Evolutionary conservation across 2,888 invertebrate genomes (phyloP).

Genomic region (Xylota sylvarum): DNA sequence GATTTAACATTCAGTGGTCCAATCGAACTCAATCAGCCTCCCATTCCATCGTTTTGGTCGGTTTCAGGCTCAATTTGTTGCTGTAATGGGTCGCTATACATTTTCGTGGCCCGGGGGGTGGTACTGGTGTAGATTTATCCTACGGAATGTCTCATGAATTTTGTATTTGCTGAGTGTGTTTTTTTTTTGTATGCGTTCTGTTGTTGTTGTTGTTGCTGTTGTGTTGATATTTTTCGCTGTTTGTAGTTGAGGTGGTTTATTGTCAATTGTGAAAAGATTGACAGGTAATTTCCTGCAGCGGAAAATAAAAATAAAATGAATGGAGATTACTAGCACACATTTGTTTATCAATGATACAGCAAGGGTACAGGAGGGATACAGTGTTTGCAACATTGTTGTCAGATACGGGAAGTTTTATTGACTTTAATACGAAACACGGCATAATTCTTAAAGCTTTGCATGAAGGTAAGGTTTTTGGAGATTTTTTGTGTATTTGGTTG

Average conservation of each 20-base stretch:
- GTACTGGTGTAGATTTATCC: not conserved
- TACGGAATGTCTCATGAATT: constrained; percentile 42
- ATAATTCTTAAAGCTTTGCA: too few species aligned
- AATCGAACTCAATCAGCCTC: constrained; percentile 16
- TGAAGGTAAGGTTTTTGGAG: too few species aligned
- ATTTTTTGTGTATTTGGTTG: too few species aligned
- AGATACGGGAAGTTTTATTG: not conserved
- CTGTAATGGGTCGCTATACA: constrained; percentile 26
- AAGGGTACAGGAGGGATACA: not conserved
- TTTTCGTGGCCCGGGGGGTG: not conserved
- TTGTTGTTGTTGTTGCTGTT: not conserved
- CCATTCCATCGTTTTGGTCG: constrained; percentile 5
- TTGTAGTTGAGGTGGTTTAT: constrained; percentile 40
- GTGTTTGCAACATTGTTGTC: not conserved
- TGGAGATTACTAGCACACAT: not conserved
- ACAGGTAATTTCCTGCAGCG: constrained; percentile 54
- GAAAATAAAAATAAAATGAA: not conserved
- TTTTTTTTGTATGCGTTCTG: not conserved
- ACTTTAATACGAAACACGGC: too few species aligned
- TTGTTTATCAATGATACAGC: not conserved
- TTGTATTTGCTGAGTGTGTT: constrained; percentile 6
- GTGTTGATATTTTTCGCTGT: not conserved
- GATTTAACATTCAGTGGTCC: constrained; percentile 65
- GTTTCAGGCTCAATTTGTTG: constrained; percentile 27
- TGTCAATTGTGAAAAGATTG: constrained; percentile 51